Conservation (phyloP, 2,888 invertebrate genomes). For the Brachyptera putata region DNA sequence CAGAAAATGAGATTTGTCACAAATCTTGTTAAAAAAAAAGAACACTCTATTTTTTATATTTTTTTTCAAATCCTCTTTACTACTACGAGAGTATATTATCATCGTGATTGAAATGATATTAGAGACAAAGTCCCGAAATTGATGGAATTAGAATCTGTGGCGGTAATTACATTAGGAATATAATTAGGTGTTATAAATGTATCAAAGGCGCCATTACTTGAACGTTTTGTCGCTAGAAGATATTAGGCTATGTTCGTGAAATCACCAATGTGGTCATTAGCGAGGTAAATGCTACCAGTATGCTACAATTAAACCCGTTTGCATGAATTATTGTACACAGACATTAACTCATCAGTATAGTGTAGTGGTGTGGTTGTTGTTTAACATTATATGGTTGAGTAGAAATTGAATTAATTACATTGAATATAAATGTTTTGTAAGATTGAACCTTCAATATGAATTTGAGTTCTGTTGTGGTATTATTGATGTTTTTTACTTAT, state of each 20-base stretch:
- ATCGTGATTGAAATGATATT: conserved; percentile 11
- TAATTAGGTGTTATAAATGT: conserved; percentile 10
- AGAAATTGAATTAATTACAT: too few relatives aligned
- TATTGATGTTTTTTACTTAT: too few relatives aligned
- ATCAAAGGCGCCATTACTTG: too few relatives aligned
- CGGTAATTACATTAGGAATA: conserved; percentile 16
- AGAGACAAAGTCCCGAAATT: conserved; percentile 3
- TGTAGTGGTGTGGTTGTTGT: too few relatives aligned
- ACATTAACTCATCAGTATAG: too few relatives aligned
- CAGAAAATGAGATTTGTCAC: conserved; percentile 2
- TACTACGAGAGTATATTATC: background rate
- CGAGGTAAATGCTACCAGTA: background rate
- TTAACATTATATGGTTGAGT: too few relatives aligned
- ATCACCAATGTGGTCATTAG: background rate
- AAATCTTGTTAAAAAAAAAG: conserved; percentile 13
- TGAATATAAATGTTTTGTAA: too few relatives aligned
- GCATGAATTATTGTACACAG: too few relatives aligned
- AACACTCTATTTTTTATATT: background rate
- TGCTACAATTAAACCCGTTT: too few relatives aligned
- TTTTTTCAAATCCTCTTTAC: too few relatives aligned
- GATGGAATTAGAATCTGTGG: conserved; percentile 10
- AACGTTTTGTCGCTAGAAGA: background rate
- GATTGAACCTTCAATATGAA: too few relatives aligned
- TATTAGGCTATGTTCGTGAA: conserved; percentile 3
- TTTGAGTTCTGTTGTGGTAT: too few relatives aligned